Conservation (phyloP, 2,888 invertebrate species). For the Hoplodrina ambigua region DNA sequence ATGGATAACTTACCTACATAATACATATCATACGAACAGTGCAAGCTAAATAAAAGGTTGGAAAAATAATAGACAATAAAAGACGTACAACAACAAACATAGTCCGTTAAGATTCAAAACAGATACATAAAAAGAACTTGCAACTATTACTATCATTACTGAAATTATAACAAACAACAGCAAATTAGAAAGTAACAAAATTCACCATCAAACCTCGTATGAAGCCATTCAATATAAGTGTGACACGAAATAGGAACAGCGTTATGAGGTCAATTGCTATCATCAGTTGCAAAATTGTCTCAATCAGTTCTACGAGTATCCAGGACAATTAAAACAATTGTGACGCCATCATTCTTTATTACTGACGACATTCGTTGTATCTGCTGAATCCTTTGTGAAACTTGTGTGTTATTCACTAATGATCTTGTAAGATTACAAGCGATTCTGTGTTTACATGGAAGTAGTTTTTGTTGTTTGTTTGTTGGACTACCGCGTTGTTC, state of each 20-base stretch:
- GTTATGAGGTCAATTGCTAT: constrained; percentile 54
- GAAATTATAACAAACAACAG: background rate
- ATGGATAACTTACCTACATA: no score
- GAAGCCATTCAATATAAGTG: constrained; percentile 37
- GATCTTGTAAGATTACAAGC: background rate
- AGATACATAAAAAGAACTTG: no score
- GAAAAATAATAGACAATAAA: background rate
- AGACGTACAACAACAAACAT: background rate
- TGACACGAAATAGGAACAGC: constrained; percentile 26
- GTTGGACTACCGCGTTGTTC: no score
- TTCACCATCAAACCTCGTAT: constrained; percentile 29
- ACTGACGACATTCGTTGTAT: constrained; percentile 12
- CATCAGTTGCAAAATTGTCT: constrained; percentile 53
- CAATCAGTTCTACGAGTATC: constrained; percentile 58
- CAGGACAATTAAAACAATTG: constrained; percentile 60
- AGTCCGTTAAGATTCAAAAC: no score
- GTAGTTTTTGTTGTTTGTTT: no score
- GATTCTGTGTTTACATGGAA: background rate
- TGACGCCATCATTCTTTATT: constrained; percentile 49
- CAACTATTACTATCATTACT: no score
- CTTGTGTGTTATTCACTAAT: constrained; percentile 11
- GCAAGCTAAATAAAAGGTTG: no score
- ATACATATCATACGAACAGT: no score
- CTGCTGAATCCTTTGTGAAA: constrained; percentile 7
- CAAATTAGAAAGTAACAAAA: constrained; percentile 17